Percentiles rank a stretch among this genome's conserved stretches.
phyloP scores from a whole-genome alignment of 2,113 vertebrate genomes.

The Sminthopsis crassicaudata region DNA sequence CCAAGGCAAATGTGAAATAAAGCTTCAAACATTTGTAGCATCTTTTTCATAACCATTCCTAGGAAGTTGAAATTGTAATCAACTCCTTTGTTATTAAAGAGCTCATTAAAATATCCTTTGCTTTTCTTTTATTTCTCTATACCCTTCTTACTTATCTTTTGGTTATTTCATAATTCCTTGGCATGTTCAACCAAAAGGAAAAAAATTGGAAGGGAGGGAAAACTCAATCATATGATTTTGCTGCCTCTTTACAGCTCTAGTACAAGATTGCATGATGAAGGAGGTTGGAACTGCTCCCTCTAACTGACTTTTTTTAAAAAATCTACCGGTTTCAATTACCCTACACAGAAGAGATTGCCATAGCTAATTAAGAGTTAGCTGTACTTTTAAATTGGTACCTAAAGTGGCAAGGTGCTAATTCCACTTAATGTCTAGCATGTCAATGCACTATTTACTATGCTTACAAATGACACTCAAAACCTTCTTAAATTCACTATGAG shows the following conservation, averaged over 20 bases:
- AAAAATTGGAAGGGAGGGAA: not conserved
- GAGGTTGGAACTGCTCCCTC: not conserved
- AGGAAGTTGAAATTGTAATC: not conserved
- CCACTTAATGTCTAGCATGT: not conserved
- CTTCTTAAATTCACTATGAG: accelerated
- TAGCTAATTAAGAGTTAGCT: not conserved
- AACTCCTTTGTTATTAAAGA: not conserved
- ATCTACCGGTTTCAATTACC: not conserved
- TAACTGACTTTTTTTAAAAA: not conserved
- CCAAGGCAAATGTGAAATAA: not conserved
- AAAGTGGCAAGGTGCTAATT: not conserved
- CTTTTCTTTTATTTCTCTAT: not conserved
- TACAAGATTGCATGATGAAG: not conserved
- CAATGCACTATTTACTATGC: not conserved
- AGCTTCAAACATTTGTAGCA: not conserved
- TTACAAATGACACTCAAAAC: not conserved
- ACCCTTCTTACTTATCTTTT: not conserved
- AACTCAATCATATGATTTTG: not conserved
- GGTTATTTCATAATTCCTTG: accelerated
- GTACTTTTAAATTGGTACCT: not conserved
- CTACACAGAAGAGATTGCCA: not conserved
- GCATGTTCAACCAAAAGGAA: not conserved
- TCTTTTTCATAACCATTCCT: not conserved
- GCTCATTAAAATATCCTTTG: not conserved
- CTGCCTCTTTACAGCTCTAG: not conserved